Conservation (phyloP, 2,888 invertebrate genomes). For the Drosophila pseudotakahashii region DNA sequence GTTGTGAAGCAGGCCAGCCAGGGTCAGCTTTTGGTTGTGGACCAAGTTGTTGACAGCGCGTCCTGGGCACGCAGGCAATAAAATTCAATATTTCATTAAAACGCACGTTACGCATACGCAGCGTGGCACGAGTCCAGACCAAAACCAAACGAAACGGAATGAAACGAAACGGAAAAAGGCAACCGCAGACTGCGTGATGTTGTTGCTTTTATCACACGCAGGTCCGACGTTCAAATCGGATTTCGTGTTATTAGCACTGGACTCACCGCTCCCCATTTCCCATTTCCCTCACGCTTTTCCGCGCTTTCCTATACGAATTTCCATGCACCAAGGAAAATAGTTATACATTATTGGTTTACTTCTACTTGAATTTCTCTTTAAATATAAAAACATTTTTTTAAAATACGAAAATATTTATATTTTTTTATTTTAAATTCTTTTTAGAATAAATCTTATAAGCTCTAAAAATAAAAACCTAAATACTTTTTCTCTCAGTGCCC, state of each 20-base stretch:
- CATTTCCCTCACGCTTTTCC: slow-evolving; percentile 23
- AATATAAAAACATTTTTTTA: too few relatives aligned
- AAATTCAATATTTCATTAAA: slow-evolving; percentile 83
- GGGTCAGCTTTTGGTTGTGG: slow-evolving; percentile 24
- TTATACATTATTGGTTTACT: neutral
- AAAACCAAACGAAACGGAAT: slow-evolving; percentile 28
- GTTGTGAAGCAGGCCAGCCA: slow-evolving; percentile 61
- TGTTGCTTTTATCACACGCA: slow-evolving; percentile 77
- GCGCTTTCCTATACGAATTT: slow-evolving; percentile 24
- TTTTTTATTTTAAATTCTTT: too few relatives aligned
- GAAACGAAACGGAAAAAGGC: slow-evolving; percentile 51
- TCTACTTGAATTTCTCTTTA: too few relatives aligned
- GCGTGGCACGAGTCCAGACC: slow-evolving; percentile 53
- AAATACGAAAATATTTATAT: too few relatives aligned
- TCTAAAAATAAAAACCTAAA: too few relatives aligned
- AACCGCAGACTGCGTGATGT: slow-evolving; percentile 67
- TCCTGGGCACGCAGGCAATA: slow-evolving; percentile 80
- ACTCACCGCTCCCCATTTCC: slow-evolving; percentile 14
- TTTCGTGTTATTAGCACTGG: slow-evolving; percentile 72
- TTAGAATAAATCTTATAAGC: too few relatives aligned
- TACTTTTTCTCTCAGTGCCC: slow-evolving; percentile 1
- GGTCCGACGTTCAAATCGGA: slow-evolving; percentile 71
- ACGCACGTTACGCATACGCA: slow-evolving; percentile 79
- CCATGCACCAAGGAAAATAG: slow-evolving; percentile 15
- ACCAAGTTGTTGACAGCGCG: slow-evolving; percentile 78